Base-by-base conservation (phyloP, 1,140 invertebrate species). In the Ceratosolen solmsi region DNA sequence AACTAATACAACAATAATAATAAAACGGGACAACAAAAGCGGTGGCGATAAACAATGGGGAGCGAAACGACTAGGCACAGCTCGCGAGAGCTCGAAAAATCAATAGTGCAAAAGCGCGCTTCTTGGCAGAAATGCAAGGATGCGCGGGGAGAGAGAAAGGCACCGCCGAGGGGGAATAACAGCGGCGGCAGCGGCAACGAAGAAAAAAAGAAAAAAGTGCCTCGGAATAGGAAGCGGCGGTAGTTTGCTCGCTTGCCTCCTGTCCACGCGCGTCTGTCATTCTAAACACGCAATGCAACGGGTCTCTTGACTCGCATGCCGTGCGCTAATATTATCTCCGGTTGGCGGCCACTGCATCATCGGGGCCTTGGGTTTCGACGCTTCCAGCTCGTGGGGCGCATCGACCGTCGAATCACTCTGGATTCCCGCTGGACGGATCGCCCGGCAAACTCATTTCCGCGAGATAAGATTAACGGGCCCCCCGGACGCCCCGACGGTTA, bases 191-290 rank as follows among this genome's bases (percentile, higher is more conserved):
- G 30, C 8, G 13, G 41, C 25, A 49, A 46, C 13, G 41, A 46
- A 3, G 30, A 78, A 68, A 54, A 54, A 68, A 77, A 25, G 30
- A 51, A 22, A 4, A 30, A 36, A 17, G 60, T 68, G 25, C 2
- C 7, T 38, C 8, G 13, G n/a, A 41, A 51, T 36, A 72, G 79
- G 71, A 73, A 63, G 41, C 71, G 54, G n/a, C 49, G 38, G 49
- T 41, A 41, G 60, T 75, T 80, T 33, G 82, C 87, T 87, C 89
- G 88, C 88, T 89, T 84, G 82, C 88, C 88, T 89, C 86, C 86
- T 89, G 89, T 88, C 87, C 84, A 86, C 87, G 78, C 36, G 86
- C 84, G 87, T 88, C 88, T 90, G 88, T 91, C 90, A 89, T 87
- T 89, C 85, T 36, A 82, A 85, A 87, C 89, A 90, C 89, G 90